phyloP scores from a whole-genome alignment of 2,113 vertebrate species.

The Lampris megalopsis region DNA sequence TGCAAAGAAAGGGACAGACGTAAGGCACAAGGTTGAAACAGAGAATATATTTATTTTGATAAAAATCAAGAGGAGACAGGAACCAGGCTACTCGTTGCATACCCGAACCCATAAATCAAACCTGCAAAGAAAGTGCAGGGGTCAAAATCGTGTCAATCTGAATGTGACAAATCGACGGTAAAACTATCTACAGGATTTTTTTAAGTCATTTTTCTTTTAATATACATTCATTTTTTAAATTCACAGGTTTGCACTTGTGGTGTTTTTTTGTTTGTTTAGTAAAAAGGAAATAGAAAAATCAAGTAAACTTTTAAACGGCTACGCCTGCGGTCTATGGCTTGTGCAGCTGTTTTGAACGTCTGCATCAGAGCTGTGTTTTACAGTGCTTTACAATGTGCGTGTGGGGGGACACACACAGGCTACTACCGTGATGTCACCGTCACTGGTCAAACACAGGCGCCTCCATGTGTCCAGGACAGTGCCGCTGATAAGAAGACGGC shows the following conservation, averaged over 20 bases:
- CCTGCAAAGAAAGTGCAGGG: conserved; percentile 51
- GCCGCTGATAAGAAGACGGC: conserved; percentile 20
- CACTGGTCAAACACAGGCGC: conserved; percentile 22
- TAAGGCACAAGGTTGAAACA: conserved; percentile 32
- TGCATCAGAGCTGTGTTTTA: conserved; percentile 39
- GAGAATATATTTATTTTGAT: conserved; percentile 76
- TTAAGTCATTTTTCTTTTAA: conserved; percentile 29
- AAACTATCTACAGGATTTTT: conserved; percentile 60
- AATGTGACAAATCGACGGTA: conserved; percentile 43
- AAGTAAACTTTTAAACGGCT: conserved; percentile 36
- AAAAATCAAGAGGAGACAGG: conserved; percentile 65
- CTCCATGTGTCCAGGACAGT: conserved; percentile 23
- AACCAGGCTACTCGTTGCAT: conserved; percentile 24
- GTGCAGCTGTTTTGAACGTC: conserved; percentile 32
- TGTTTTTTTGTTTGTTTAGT: conserved; percentile 49
- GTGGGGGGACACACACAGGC: conserved; percentile 4
- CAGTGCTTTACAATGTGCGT: conserved; percentile 43
- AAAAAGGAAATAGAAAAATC: conserved; percentile 15
- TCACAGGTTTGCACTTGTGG: conserved; percentile 83
- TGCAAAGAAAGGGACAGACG: conserved; percentile 6
- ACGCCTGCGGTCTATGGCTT: conserved; percentile 60
- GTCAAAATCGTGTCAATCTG: conserved; percentile 42
- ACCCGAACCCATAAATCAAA: conserved; percentile 38
- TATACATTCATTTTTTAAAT: conserved; percentile 63
- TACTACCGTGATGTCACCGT: conserved; percentile 25